phyloP scores from a whole-genome alignment of 53 echinoderm and acorn worm species.

The Patiria pectinifera region DNA sequence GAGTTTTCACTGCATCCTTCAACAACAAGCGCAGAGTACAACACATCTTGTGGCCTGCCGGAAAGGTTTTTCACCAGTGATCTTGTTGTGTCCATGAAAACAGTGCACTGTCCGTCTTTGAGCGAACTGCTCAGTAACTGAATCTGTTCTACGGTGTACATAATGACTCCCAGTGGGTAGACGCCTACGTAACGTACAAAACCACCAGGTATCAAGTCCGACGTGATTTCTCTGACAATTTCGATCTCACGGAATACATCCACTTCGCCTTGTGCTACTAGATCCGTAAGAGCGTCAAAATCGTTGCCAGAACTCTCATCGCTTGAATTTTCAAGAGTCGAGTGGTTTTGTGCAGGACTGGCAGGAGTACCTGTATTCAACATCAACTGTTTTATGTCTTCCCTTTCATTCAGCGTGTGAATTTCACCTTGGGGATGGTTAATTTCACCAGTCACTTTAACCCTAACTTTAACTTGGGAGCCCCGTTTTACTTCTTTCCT shows the following conservation, averaged over 20 bases:
- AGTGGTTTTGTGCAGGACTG: no score
- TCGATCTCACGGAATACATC: neutral
- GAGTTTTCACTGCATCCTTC: neutral
- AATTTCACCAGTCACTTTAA: neutral
- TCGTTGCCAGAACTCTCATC: no score
- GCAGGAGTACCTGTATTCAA: no score
- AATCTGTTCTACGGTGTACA: slow-evolving; percentile 10
- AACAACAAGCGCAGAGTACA: slow-evolving; percentile 2
- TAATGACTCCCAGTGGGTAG: neutral
- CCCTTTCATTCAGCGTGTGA: no score
- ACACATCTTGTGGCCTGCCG: neutral
- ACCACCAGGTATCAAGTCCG: neutral
- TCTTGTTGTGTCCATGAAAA: neutral
- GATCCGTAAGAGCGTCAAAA: no score
- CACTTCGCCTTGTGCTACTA: neutral
- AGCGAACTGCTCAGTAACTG: neutral
- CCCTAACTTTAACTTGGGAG: neutral
- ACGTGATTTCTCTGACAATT: neutral
- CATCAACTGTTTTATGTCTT: no score
- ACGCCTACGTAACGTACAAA: neutral
- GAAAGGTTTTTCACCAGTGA: neutral
- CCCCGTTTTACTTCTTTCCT: neutral
- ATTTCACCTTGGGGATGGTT: neutral
- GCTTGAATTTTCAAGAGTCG: no score
- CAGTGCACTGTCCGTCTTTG: neutral